Percentiles rank a stretch among this genome's conserved stretches.
Evolutionary conservation across 2,888 invertebrate species (phyloP).

Genomic region (Athetis lepigone): DNA sequence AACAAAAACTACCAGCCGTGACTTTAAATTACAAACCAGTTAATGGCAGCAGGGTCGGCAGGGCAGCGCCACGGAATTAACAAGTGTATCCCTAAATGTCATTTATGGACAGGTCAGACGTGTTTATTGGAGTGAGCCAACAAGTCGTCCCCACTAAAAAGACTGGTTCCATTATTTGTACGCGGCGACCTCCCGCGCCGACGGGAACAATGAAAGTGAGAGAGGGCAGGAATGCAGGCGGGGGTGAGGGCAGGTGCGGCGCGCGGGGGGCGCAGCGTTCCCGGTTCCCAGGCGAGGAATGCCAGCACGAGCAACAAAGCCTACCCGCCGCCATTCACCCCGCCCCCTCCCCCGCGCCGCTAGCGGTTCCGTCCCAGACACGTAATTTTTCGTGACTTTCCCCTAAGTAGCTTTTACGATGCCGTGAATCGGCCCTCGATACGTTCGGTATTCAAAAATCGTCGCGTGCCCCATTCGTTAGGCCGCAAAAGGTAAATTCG

Average conservation of each 20-base stretch:
- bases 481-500: slow-evolving; percentile 69
- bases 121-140: slow-evolving; percentile 84
- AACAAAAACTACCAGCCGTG: slow-evolving; percentile 58
- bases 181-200: slow-evolving; percentile 88
- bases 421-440: slow-evolving; percentile 71
- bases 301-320: slow-evolving; percentile 89
- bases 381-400: slow-evolving; percentile 86
- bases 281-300: slow-evolving; percentile 90
- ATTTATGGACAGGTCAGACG: slow-evolving; percentile 82
- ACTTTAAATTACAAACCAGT: slow-evolving; percentile 45
- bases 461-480: slow-evolving; percentile 69
- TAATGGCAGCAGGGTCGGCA: slow-evolving; percentile 39
- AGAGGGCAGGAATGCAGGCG: slow-evolving; percentile 88
- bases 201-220: slow-evolving; percentile 90
- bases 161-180: slow-evolving; percentile 86
- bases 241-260: slow-evolving; percentile 74
- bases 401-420: slow-evolving; percentile 80
- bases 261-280: slow-evolving; percentile 74
- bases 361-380: slow-evolving; percentile 79
- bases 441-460: slow-evolving; percentile 77
- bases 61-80: slow-evolving; percentile 67
- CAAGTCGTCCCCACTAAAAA: slow-evolving; percentile 79
- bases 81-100: slow-evolving; percentile 82
- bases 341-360: slow-evolving; percentile 71
- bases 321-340: slow-evolving; percentile 88